Base-by-base conservation (phyloP, 2,888 invertebrate genomes). In the Ypsolopha scabrella region DNA sequence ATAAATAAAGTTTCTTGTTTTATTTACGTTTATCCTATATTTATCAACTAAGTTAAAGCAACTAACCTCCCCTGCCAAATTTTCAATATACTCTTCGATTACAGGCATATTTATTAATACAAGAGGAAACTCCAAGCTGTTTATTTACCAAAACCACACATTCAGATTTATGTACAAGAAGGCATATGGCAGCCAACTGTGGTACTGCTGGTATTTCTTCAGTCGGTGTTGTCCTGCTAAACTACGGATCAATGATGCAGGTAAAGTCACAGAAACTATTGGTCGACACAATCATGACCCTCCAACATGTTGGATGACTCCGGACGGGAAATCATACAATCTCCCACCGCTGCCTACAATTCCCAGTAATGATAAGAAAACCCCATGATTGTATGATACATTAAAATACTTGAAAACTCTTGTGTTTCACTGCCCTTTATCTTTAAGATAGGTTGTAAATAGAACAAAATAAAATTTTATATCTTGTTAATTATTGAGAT, bases 151-250 rank as follows among this genome's bases (percentile, higher is more conserved):
- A 63, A 86, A 86, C 59, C 86, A 86, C 58, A 86, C 86, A 59
- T 86, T 86, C 68, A 73, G 86, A 57, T 86, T 86, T 54, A 86
- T 86, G 86, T 86, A 86, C 58, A 86, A 86, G 59, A 83, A 85
- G 55, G 86, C 85, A 7, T 86, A 82, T 61, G 86, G 86, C n/a
- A 86, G 86, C 60, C 86, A 86, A 52, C 64, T 86, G 2, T 86
- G 86, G 86, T 86, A 86, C 53, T 86, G 86, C 57, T 86, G 86
- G 86, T 85, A 80, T 56, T 86, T 86, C 78, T 86, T 86, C 67
- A 86, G 82, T 48, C 63, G 85, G 52, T 85, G 86, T 57, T 86
- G 86, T 59, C 86, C 86, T 8, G 86, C 86, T 0, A 86, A 86
- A 56, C 61, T 86, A 11, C 60, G 85, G 56, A 85, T 86, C 51